These are phyloP conservation scores for Tenthredo amoena DNA, from an alignment of 2,888 invertebrate species.

Conservation along the genomic window DNA sequence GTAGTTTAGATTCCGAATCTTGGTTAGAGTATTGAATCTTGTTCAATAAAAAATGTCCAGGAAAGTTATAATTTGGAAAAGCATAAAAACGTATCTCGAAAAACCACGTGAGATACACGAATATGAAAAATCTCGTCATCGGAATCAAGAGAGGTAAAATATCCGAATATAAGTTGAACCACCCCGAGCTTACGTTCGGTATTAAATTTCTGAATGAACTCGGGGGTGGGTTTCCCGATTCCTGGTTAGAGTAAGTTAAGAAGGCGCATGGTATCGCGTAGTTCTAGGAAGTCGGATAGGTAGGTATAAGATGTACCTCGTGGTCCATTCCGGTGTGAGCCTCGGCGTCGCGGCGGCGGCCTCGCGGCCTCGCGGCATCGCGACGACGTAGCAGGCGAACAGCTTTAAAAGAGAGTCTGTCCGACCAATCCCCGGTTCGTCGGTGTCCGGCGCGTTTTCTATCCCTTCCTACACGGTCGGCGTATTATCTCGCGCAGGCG, in stretches of 20 bases:
- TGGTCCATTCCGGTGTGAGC: background rate
- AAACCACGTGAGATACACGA: background rate
- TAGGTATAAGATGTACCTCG: background rate
- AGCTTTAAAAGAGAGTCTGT: conserved; percentile 57
- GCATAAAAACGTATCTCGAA: background rate
- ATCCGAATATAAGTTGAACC: no score
- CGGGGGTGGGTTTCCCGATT: background rate
- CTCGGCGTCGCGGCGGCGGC: conserved; percentile 50
- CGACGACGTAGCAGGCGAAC: conserved; percentile 57
- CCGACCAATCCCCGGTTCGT: conserved; percentile 37
- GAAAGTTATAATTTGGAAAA: no score
- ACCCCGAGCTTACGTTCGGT: background rate
- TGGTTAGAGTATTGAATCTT: background rate
- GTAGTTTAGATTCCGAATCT: background rate
- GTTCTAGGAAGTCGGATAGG: background rate
- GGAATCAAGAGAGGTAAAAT: background rate
- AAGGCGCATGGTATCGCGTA: no score
- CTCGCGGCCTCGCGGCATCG: conserved; percentile 54
- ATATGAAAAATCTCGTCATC: background rate
- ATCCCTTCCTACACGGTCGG: conserved; percentile 58
- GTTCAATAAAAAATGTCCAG: no score
- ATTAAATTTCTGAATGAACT: background rate
- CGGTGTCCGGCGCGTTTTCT: conserved; percentile 43
- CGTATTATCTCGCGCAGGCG: conserved; percentile 73
- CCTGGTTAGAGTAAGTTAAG: background rate